phyloP scores from a whole-genome alignment of 2,113 vertebrate species.

The Phycodurus eques region DNA sequence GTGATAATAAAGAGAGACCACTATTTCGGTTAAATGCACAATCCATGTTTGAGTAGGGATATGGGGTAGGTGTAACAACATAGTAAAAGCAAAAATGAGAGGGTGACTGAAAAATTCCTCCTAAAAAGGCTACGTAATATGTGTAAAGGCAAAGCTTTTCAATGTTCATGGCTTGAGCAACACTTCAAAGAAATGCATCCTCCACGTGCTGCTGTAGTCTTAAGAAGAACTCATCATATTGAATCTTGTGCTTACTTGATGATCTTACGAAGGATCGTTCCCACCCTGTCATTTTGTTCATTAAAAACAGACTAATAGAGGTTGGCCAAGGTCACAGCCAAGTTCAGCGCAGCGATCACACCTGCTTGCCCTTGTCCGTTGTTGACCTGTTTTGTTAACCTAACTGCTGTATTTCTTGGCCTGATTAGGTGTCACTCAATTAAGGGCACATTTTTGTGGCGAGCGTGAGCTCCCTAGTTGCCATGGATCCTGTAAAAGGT shows the following conservation, averaged over 20 bases:
- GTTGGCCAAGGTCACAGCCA: conserved; percentile 25
- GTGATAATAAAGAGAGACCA: conserved; percentile 55
- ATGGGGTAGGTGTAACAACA: conserved; percentile 44
- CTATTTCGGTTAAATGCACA: conserved; percentile 49
- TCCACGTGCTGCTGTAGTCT: conserved; percentile 57
- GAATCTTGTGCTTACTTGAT: conserved; percentile 59
- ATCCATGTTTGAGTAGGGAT: conserved; percentile 40
- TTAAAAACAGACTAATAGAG: conserved; percentile 43
- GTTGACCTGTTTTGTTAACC: conserved; percentile 69
- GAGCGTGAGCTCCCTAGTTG: conserved; percentile 64
- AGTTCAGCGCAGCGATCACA: conserved; percentile 12
- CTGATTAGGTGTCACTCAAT: conserved; percentile 79
- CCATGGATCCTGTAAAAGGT: conserved; percentile 69
- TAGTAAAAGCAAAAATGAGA: conserved; percentile 22
- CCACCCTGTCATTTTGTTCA: conserved; percentile 49
- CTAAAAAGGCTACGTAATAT: conserved; percentile 61
- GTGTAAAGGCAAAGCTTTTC: conserved; percentile 55
- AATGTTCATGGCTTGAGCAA: conserved; percentile 61
- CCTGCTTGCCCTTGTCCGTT: conserved; percentile 52
- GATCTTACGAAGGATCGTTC: conserved; percentile 52
- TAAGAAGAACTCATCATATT: conserved; percentile 65
- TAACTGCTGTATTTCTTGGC: conserved; percentile 64
- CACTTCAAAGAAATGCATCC: conserved; percentile 68
- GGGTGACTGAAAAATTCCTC: conserved; percentile 57
- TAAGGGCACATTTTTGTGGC: conserved; percentile 72